Percentiles rank a stretch among this genome's conserved stretches.
phyloP scores from a whole-genome alignment of 2,113 vertebrate species.

The Accipiter virgatus region DNA sequence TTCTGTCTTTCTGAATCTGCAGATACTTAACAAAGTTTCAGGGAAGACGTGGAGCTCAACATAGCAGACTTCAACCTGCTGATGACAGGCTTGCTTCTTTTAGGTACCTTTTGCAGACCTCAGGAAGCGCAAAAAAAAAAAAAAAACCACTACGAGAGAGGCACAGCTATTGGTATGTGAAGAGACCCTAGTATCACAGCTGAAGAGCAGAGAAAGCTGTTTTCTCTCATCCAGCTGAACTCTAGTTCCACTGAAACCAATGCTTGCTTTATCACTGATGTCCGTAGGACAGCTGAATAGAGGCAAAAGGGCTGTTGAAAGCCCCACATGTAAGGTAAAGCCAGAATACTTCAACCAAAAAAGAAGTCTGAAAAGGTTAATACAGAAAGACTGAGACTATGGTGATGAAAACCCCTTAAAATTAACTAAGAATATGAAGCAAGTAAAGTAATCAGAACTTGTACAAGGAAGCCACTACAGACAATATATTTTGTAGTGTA shows the following conservation, averaged over 20 bases:
- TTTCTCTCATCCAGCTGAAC: background rate
- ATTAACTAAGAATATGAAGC: background rate
- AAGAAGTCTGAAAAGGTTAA: background rate
- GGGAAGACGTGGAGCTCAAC: background rate
- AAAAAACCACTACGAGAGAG: rapidly evolving
- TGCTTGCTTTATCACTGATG: background rate
- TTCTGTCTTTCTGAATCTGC: slow-evolving; percentile 4
- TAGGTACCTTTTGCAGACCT: background rate
- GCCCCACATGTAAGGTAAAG: background rate
- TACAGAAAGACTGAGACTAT: background rate
- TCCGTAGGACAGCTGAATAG: background rate
- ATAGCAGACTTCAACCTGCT: background rate
- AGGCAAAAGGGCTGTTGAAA: background rate
- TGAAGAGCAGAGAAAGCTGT: background rate
- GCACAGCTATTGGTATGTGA: background rate
- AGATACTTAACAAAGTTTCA: background rate
- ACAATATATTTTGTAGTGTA: background rate
- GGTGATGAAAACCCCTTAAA: background rate
- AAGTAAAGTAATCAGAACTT: background rate
- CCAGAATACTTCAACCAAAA: background rate
- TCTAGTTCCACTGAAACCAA: background rate
- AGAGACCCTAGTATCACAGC: background rate
- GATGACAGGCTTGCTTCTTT: background rate
- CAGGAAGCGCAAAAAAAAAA: background rate
- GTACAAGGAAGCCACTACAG: background rate